Percentiles rank a stretch among this genome's conserved stretches.
phyloP scores from a whole-genome alignment of 2,888 invertebrate genomes.

The Eupithecia insigniata region DNA sequence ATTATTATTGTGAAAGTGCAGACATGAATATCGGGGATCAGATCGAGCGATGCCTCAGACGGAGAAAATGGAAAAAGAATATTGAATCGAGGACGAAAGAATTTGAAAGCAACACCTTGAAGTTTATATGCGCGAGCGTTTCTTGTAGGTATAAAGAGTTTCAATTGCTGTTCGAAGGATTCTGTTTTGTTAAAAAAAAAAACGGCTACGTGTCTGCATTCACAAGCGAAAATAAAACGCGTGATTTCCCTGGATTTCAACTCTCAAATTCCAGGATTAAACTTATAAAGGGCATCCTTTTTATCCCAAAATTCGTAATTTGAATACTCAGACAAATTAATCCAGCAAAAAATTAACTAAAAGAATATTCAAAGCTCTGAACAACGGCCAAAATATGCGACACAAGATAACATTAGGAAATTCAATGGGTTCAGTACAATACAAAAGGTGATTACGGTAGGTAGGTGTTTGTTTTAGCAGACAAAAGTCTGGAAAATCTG shows the following conservation, averaged over 20 bases:
- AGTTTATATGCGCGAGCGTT: conserved; percentile 51
- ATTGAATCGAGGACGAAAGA: conserved; percentile 73
- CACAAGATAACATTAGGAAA: conserved; percentile 61
- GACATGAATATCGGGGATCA: conserved; percentile 54
- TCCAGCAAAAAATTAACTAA: conserved; percentile 76
- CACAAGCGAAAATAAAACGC: not conserved
- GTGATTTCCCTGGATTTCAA: conserved; percentile 1
- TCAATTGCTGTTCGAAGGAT: conserved; percentile 13
- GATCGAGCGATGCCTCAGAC: conserved; percentile 54
- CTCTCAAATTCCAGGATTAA: conserved; percentile 34
- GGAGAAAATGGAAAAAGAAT: conserved; percentile 74
- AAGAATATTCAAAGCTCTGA: conserved; percentile 67
- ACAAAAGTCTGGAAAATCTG: conserved; percentile 24
- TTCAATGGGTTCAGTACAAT: conserved; percentile 33
- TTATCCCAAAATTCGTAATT: conserved; percentile 78
- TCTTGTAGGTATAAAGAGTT: conserved; percentile 15
- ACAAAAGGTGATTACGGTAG: conserved; percentile 35
- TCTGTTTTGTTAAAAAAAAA: conserved; percentile 2
- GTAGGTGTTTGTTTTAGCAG: conserved; percentile 15
- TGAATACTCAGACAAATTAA: conserved; percentile 83
- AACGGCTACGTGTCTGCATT: not conserved
- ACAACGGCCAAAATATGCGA: conserved; percentile 73
- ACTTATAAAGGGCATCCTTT: conserved; percentile 69
- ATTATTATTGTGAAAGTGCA: conserved; percentile 53
- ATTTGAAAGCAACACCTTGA: conserved; percentile 68